Evolutionary conservation across 2,797 vertebrate genomes (phyloP).

Genomic region (Gymnothorax reevesii): DNA sequence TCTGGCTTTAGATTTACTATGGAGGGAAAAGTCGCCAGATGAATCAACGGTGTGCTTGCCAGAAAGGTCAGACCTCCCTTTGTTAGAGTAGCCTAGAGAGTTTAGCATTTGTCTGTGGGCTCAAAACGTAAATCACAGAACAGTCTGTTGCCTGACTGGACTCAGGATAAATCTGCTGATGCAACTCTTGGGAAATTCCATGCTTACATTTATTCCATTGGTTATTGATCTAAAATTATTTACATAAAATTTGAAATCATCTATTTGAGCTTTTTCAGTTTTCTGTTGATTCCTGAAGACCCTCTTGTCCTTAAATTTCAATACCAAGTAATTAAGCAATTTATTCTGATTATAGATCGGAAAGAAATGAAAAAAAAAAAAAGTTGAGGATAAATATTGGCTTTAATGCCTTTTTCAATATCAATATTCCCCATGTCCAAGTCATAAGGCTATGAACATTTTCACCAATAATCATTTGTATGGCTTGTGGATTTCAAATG

Average conservation of each 20-base stretch:
- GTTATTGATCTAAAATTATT: not conserved
- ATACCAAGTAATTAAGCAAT: not conserved
- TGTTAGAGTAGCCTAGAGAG: not conserved
- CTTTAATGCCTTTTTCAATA: not conserved
- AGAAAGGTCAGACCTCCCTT: conserved; percentile 10
- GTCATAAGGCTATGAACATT: not conserved
- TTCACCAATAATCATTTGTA: not conserved
- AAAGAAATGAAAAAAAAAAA: not conserved
- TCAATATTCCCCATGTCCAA: not conserved
- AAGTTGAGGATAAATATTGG: not conserved
- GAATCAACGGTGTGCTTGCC: not conserved
- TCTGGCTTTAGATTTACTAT: conserved; percentile 16
- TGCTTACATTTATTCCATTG: not conserved
- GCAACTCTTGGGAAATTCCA: not conserved
- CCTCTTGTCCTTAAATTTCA: not conserved
- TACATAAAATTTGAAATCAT: not conserved
- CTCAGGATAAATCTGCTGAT: not conserved
- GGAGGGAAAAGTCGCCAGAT: not conserved
- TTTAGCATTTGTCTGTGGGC: not conserved
- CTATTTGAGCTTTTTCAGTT: not conserved
- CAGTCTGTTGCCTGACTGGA: not conserved
- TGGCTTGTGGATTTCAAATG: not conserved
- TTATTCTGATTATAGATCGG: not conserved
- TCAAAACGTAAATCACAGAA: not conserved
- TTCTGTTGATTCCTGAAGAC: not conserved